These are phyloP conservation scores for Melanerpes aurifrons DNA, from an alignment of 2,113 vertebrate genomes.

Conservation along the genomic window DNA sequence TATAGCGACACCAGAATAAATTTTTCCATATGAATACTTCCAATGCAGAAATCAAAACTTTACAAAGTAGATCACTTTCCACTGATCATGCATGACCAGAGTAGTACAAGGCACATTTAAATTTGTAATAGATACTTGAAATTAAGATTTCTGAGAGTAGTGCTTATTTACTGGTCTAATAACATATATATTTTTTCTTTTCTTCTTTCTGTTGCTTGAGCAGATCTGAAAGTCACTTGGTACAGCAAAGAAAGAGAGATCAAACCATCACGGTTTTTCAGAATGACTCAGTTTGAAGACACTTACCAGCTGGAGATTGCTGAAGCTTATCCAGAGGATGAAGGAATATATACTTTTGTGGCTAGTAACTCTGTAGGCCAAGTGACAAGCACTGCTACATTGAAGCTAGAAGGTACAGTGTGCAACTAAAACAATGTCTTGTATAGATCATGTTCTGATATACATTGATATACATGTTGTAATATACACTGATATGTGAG, in stretches of 20 bases:
- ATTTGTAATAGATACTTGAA: neutral
- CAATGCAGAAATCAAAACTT: neutral
- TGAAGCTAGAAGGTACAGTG: slow-evolving; percentile 87
- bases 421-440: slow-evolving; percentile 1
- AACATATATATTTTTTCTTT: neutral
- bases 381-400: slow-evolving; percentile 88
- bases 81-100: neutral
- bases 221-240: slow-evolving; percentile 94
- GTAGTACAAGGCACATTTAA: neutral
- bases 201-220: neutral
- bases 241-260: slow-evolving; percentile 93
- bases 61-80: neutral
- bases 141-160: neutral
- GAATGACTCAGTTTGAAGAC: slow-evolving; percentile 97
- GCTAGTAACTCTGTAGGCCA: slow-evolving; percentile 90
- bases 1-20: neutral
- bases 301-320: slow-evolving; percentile 93
- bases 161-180: neutral
- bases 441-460: slow-evolving; percentile 18
- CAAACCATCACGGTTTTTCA: slow-evolving; percentile 92
- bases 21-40: neutral
- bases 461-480: slow-evolving; percentile 25
- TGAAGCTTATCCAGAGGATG: slow-evolving; percentile 91
- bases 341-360: slow-evolving; percentile 89
- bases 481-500: neutral